Conservation (phyloP, 1,140 invertebrate species). For the Varroa destructor region DNA sequence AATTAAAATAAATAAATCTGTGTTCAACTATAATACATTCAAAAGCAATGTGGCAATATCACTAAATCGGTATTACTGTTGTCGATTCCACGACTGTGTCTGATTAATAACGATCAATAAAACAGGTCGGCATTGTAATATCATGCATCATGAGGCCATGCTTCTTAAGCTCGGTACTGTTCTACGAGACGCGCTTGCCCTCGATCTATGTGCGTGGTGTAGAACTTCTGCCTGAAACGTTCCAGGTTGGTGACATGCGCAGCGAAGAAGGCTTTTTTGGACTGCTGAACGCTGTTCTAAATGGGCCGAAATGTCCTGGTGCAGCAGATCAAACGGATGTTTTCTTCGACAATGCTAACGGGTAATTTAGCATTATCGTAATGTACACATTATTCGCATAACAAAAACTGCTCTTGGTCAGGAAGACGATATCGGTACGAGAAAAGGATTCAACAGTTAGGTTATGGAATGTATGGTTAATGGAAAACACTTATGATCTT, state of each 20-base stretch:
- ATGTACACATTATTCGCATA: too few relatives aligned
- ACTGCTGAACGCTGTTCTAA: not conserved
- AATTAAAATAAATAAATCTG: too few relatives aligned
- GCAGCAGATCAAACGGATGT: constrained; percentile 17
- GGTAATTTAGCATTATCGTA: not conserved
- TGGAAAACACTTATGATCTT: too few relatives aligned
- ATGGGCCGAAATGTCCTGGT: constrained; percentile 7
- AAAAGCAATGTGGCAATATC: too few relatives aligned
- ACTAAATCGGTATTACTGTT: too few relatives aligned
- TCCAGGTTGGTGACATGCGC: not conserved
- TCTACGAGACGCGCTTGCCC: constrained; percentile 3
- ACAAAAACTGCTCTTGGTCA: too few relatives aligned
- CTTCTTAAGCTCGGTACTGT: constrained; percentile 14
- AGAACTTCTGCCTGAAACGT: not conserved
- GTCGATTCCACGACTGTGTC: too few relatives aligned
- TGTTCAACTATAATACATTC: too few relatives aligned
- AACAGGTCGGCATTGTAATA: not conserved
- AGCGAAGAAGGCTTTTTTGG: not conserved
- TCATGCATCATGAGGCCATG: constrained; percentile 4
- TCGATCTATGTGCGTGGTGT: constrained; percentile 20
- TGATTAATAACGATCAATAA: not conserved
- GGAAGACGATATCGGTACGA: too few relatives aligned
- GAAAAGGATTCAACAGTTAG: too few relatives aligned
- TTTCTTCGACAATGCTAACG: constrained; percentile 10
- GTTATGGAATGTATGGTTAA: too few relatives aligned